Evolutionary conservation across 2,113 vertebrate genomes (phyloP).

Genomic region (Poeciliopsis occidentalis): DNA sequence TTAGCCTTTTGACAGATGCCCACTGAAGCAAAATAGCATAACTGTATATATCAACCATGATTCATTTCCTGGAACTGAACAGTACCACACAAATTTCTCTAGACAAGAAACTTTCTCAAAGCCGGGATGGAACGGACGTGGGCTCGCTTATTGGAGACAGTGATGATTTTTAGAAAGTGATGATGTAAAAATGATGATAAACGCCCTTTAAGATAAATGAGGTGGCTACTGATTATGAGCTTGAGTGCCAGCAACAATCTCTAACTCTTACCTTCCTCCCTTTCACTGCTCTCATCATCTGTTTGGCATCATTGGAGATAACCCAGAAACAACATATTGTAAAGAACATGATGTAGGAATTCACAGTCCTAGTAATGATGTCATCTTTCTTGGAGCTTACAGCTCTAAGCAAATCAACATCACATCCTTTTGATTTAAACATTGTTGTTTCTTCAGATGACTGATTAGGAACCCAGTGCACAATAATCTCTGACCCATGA

Average conservation of each 20-base stretch:
- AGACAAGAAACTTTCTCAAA: too few species aligned
- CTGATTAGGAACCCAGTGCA: not conserved
- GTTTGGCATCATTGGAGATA: constrained; percentile 58
- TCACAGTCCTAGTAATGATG: not conserved
- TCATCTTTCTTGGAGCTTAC: not conserved
- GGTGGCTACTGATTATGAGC: not conserved
- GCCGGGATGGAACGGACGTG: too few species aligned
- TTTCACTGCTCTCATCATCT: constrained; percentile 81
- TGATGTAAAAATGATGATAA: not conserved
- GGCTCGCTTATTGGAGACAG: too few species aligned
- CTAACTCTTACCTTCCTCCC: constrained; percentile 86
- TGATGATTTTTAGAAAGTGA: too few species aligned
- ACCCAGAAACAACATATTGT: constrained; percentile 46
- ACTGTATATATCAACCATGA: too few species aligned
- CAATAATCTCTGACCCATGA: not conserved
- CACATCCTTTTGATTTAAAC: too few species aligned
- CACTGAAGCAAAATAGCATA: too few species aligned
- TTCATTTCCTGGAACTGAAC: too few species aligned
- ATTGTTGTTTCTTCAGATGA: too few species aligned
- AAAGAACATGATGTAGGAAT: not conserved
- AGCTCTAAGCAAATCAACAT: not conserved
- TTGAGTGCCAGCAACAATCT: constrained; percentile 2
- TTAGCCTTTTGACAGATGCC: too few species aligned
- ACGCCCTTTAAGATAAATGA: not conserved
- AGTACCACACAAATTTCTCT: too few species aligned